phyloP scores from a whole-genome alignment of 2,797 vertebrate genomes.

The Pygocentrus nattereri region DNA sequence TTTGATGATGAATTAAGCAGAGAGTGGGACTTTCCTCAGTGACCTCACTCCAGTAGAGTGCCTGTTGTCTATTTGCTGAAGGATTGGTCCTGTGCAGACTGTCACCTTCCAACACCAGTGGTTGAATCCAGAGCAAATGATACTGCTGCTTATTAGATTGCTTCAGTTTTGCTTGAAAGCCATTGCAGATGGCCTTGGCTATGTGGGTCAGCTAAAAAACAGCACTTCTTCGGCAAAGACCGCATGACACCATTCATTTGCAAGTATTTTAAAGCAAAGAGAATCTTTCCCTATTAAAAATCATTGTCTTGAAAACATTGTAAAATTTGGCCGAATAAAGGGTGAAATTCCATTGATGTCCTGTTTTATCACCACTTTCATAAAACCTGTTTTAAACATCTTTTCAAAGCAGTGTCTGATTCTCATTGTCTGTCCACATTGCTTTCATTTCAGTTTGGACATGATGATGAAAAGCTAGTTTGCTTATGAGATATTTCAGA shows the following conservation, averaged over 20 bases:
- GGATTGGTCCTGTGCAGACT: neutral
- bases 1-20: conserved; percentile 37
- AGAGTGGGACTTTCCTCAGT: conserved; percentile 30
- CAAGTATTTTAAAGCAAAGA: conserved; percentile 20
- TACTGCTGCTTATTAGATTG: conserved; percentile 9
- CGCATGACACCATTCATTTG: conserved; percentile 3
- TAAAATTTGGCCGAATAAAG: neutral
- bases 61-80: conserved; percentile 26
- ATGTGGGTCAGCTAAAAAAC: conserved; percentile 37
- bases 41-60: conserved; percentile 8
- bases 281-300: conserved; percentile 3
- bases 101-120: conserved; percentile 5
- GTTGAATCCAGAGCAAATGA: conserved; percentile 16
- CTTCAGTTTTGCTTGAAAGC: conserved; percentile 37
- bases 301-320: neutral
- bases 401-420: conserved; percentile 26
- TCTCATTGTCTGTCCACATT: conserved; percentile 15
- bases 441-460: conserved; percentile 35
- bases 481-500: conserved; percentile 12
- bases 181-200: conserved; percentile 19
- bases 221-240: conserved; percentile 17
- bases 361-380: conserved; percentile 9
- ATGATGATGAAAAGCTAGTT: conserved; percentile 16
- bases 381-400: conserved; percentile 1
- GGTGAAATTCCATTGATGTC: neutral